phyloP scores from a whole-genome alignment of 64 coral and sea anemone species.

The Montipora foliosa region DNA sequence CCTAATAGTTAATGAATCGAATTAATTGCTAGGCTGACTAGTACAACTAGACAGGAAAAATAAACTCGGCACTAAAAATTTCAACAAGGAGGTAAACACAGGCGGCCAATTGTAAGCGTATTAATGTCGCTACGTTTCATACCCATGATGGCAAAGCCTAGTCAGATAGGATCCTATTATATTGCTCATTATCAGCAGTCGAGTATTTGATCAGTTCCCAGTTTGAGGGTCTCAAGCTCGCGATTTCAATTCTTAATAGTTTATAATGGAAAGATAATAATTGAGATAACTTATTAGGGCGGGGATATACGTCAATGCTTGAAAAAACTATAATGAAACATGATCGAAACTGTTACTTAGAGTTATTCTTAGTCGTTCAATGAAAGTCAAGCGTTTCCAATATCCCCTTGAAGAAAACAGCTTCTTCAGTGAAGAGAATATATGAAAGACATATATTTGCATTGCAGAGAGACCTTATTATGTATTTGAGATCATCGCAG shows the following conservation, averaged over 20 bases:
- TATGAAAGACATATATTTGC: slow-evolving; percentile 7
- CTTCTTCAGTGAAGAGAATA: slow-evolving; percentile 4
- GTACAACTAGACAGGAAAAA: background rate
- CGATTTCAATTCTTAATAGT: background rate
- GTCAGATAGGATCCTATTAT: background rate
- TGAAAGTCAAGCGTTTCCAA: background rate
- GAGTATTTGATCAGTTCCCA: background rate
- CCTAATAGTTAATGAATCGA: background rate
- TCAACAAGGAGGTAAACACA: background rate
- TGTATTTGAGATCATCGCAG: slow-evolving; percentile 1
- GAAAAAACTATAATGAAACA: background rate
- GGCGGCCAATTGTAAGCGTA: background rate
- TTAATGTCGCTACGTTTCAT: background rate
- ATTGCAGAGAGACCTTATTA: background rate
- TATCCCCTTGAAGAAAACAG: slow-evolving; percentile 4
- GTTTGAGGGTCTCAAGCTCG: background rate
- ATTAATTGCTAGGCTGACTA: background rate
- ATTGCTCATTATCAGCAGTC: background rate
- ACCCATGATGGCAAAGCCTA: background rate
- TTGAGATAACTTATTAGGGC: slow-evolving; percentile 19
- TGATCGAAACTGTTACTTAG: background rate
- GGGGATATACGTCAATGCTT: slow-evolving; percentile 13
- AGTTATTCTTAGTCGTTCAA: background rate
- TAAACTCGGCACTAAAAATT: background rate
- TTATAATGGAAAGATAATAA: background rate